Conservation (phyloP, 2,113 vertebrate species). For the Chaetodon trifascialis region DNA sequence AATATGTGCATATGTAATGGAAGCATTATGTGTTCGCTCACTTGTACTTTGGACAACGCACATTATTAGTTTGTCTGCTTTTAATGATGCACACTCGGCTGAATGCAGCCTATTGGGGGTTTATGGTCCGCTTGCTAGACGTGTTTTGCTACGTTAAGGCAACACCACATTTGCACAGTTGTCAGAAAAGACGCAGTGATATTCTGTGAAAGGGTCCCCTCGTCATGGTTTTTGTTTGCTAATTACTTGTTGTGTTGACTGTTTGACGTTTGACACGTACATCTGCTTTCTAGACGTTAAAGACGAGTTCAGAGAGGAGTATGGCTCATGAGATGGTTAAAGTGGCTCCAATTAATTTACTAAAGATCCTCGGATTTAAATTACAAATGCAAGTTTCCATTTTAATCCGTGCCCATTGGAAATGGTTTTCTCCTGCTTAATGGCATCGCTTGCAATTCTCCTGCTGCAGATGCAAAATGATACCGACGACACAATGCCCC, state of each 20-base stretch:
- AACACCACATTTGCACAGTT: conserved; percentile 41
- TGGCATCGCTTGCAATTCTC: conserved; percentile 73
- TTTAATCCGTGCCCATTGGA: conserved; percentile 57
- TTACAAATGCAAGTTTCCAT: conserved; percentile 74
- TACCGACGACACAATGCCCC: conserved; percentile 68
- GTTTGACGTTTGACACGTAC: not conserved
- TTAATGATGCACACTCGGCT: conserved; percentile 74
- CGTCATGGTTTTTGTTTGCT: conserved; percentile 33
- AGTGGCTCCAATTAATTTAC: conserved; percentile 24
- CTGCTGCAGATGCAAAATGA: conserved; percentile 64
- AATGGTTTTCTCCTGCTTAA: conserved; percentile 62
- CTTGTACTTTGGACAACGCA: conserved; percentile 58
- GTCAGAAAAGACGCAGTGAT: conserved; percentile 47
- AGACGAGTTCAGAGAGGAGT: conserved; percentile 13
- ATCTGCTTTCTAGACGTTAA: conserved; percentile 6
- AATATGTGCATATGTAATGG: conserved; percentile 78
- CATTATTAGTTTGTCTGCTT: conserved; percentile 61
- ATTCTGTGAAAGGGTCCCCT: conserved; percentile 18
- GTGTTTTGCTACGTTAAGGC: conserved; percentile 49
- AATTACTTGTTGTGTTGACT: conserved; percentile 36
- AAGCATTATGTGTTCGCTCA: conserved; percentile 56
- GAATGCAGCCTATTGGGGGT: conserved; percentile 68
- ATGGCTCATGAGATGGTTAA: not conserved
- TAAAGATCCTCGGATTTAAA: conserved; percentile 55
- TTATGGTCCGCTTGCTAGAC: conserved; percentile 53